Evolutionary conservation across 2,888 invertebrate genomes (phyloP).

Genomic region (Patella pellucida): DNA sequence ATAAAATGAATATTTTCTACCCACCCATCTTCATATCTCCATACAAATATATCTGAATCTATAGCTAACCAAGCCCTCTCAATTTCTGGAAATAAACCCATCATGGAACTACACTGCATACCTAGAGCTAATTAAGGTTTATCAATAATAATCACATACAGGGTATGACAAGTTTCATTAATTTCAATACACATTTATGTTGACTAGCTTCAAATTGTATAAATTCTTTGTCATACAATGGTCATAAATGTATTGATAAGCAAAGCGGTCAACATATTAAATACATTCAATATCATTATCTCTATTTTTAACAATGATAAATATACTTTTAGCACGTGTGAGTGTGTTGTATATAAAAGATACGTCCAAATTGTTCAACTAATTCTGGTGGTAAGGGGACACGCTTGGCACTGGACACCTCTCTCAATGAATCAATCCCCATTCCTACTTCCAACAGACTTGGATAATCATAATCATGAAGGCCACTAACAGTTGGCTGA

Average conservation of each 20-base stretch:
- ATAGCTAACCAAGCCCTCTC: constrained; percentile 96
- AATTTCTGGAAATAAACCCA: constrained; percentile 97
- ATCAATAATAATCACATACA: background rate
- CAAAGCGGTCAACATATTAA: too few relatives aligned
- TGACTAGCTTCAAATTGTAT: too few relatives aligned
- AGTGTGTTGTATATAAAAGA: constrained; percentile 42
- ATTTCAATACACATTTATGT: too few relatives aligned
- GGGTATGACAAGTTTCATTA: too few relatives aligned
- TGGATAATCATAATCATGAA: constrained; percentile 92
- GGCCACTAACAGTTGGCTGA: constrained; percentile 88
- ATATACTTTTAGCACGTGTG: too few relatives aligned
- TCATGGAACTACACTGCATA: constrained; percentile 95
- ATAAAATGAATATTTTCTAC: constrained; percentile 15
- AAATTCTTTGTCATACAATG: too few relatives aligned
- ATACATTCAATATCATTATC: too few relatives aligned
- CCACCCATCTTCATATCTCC: constrained; percentile 93
- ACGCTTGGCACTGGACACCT: constrained; percentile 85
- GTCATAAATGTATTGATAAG: too few relatives aligned
- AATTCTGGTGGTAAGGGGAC: constrained; percentile 93
- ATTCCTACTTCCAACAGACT: constrained; percentile 79
- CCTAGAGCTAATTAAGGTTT: constrained; percentile 75
- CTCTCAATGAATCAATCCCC: constrained; percentile 78
- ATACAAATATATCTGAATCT: constrained; percentile 97
- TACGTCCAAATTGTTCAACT: constrained; percentile 95
- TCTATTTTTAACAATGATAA: too few relatives aligned